Evolutionary conservation across 1,140 invertebrate genomes (phyloP).

Genomic region (Oryzaephilus surinamensis): DNA sequence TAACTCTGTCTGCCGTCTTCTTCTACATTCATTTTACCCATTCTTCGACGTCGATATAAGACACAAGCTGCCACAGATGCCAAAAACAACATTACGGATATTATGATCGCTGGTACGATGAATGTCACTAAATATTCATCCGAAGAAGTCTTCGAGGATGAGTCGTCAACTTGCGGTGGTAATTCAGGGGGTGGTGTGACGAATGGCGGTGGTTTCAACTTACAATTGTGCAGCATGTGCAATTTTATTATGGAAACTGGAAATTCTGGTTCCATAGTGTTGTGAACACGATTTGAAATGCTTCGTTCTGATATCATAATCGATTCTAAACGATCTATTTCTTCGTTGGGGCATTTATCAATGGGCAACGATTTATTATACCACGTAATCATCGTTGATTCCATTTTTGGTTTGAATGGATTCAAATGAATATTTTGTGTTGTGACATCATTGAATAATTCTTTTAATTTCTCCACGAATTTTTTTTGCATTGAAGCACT

Average conservation of each 20-base stretch:
- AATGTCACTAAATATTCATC: conserved; percentile 86
- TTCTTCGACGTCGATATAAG: conserved; percentile 70
- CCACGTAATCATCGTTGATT: conserved; percentile 66
- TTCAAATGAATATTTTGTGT: conserved; percentile 53
- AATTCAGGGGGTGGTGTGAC: conserved; percentile 3
- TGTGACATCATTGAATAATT: conserved; percentile 11
- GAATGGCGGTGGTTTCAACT: conserved; percentile 32
- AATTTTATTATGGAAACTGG: conserved; percentile 62
- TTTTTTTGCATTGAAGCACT: conserved; percentile 58
- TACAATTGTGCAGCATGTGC: conserved; percentile 59
- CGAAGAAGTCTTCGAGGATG: conserved; percentile 5
- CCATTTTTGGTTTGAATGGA: conserved; percentile 40
- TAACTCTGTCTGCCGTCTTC: conserved; percentile 63
- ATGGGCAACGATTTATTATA: conserved; percentile 59
- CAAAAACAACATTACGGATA: conserved; percentile 77
- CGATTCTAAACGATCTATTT: conserved; percentile 58
- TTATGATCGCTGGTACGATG: conserved; percentile 80
- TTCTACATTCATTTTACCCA: conserved; percentile 70
- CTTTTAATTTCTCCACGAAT: conserved; percentile 63
- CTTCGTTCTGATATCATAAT: conserved; percentile 48
- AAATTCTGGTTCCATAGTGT: conserved; percentile 67
- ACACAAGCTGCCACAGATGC: conserved; percentile 81
- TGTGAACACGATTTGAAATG: conserved; percentile 48
- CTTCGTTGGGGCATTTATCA: conserved; percentile 61
- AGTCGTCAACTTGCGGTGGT: conserved; percentile 9